Evolutionary conservation across 2,113 vertebrate genomes (phyloP).

Genomic region (Hymenochirus boettgeri): DNA sequence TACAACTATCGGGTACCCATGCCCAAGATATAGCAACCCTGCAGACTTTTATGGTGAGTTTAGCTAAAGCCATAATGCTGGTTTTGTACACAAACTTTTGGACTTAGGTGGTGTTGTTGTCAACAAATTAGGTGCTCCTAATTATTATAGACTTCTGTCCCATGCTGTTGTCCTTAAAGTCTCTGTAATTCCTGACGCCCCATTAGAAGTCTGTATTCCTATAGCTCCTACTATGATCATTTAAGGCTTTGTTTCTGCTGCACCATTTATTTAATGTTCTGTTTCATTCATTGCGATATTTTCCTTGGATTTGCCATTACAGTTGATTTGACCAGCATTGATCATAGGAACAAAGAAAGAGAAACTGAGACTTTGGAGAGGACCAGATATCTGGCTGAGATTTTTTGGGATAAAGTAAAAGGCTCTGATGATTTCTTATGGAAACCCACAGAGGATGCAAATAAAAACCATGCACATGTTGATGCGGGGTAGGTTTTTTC

Average conservation of each 20-base stretch:
- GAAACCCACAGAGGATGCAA: constrained; percentile 55
- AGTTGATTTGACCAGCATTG: constrained; percentile 90
- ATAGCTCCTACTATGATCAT: no score
- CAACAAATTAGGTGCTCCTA: no score
- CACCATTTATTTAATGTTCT: no score
- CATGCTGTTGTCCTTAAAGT: no score
- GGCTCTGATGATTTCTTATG: constrained; percentile 77
- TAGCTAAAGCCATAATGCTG: not conserved
- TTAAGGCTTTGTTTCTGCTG: no score
- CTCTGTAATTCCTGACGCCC: no score
- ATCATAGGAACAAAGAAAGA: constrained; percentile 72
- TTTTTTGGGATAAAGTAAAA: constrained; percentile 75
- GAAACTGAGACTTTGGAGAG: constrained; percentile 72
- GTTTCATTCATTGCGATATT: no score
- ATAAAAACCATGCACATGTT: not conserved
- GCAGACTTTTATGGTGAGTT: constrained; percentile 89
- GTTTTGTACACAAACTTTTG: no score
- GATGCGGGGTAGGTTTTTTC: constrained; percentile 50
- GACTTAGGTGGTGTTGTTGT: no score
- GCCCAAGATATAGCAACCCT: constrained; percentile 89
- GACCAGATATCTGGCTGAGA: constrained; percentile 61
- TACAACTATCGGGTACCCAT: constrained; percentile 78
- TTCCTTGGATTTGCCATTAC: constrained; percentile 42
- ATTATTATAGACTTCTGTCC: no score
- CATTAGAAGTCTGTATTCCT: no score